phyloP scores from a whole-genome alignment of 2,888 invertebrate genomes.

The Stenolophus ochropezus region DNA sequence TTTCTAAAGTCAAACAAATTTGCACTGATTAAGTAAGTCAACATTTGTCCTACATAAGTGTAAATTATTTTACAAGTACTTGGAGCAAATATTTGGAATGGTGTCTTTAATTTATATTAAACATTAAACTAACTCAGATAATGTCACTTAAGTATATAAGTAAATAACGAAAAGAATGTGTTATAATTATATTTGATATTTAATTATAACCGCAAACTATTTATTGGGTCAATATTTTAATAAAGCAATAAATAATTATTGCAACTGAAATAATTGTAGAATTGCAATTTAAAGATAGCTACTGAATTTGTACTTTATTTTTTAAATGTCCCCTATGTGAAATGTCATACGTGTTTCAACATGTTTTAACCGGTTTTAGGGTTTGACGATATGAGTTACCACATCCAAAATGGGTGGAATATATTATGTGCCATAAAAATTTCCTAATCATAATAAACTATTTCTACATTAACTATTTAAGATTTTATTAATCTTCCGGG shows the following conservation, averaged over 20 bases:
- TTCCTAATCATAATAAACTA: background rate
- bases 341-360: background rate
- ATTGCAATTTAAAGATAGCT: no score
- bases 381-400: background rate
- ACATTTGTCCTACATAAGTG: background rate
- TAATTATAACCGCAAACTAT: no score
- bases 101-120: conserved; percentile 22
- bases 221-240: no score
- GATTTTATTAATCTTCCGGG: conserved; percentile 16
- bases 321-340: background rate
- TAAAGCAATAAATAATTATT: no score
- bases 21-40: conserved; percentile 40
- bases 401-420: background rate
- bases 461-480: background rate
- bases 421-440: background rate
- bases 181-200: no score
- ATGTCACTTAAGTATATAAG: background rate
- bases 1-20: conserved; percentile 42
- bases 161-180: no score
- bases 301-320: no score
- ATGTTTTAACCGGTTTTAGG: background rate
- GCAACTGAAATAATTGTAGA: no score
- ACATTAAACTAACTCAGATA: no score
- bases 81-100: conserved; percentile 10
- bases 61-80: conserved; percentile 26